Conservation (phyloP, 2,113 vertebrate species). For the Dinomys branickii region DNA sequence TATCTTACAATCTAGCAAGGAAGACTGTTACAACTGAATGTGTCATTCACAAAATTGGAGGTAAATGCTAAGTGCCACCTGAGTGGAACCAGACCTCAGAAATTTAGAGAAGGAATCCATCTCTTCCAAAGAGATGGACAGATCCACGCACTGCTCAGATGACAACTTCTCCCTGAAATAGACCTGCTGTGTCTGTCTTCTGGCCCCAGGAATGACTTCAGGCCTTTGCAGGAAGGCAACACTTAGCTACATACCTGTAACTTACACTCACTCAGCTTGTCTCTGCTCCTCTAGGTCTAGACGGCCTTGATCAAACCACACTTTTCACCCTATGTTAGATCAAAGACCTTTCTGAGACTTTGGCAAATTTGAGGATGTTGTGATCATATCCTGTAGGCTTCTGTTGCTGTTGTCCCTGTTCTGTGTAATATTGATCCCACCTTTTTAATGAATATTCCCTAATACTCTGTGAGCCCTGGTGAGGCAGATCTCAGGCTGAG, state of each 20-base stretch:
- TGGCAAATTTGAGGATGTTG: no score
- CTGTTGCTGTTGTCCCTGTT: background rate
- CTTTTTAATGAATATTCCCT: background rate
- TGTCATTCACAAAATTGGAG: background rate
- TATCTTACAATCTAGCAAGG: background rate
- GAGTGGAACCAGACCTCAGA: background rate
- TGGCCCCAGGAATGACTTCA: background rate
- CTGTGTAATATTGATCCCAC: background rate
- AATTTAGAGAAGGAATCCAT: background rate
- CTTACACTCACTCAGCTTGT: background rate
- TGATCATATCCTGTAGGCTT: background rate
- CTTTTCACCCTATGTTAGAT: fast-evolving
- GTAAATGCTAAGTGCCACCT: background rate
- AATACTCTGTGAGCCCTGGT: no score
- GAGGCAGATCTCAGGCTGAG: background rate
- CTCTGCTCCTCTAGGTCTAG: background rate
- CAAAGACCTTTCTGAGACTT: background rate
- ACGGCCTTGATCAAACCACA: background rate
- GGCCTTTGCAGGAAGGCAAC: background rate
- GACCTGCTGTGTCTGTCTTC: background rate
- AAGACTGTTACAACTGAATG: background rate
- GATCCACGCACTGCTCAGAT: background rate
- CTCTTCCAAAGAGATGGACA: background rate
- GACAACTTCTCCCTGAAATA: background rate
- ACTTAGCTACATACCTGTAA: background rate